These are phyloP conservation scores for Scomber colias DNA, from an alignment of 2,113 vertebrate genomes.

Conservation along the genomic window DNA sequence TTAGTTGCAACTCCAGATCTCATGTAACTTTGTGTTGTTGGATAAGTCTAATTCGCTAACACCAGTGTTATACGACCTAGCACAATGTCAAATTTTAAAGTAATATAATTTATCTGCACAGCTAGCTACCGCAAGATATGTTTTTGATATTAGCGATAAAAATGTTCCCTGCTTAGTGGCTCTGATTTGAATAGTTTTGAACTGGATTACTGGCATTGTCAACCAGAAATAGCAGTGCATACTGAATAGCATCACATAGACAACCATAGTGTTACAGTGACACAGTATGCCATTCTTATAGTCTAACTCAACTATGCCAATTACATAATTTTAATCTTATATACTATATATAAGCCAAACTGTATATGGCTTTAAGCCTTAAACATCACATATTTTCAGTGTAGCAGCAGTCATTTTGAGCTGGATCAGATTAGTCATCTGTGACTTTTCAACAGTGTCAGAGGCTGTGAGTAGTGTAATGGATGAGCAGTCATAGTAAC, in stretches of 20 bases:
- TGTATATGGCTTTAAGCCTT: slow-evolving; percentile 1
- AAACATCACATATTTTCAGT: slow-evolving; percentile 34
- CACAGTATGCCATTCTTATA: neutral
- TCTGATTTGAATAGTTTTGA: neutral
- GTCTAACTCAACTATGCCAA: neutral
- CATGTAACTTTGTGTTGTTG: too few species aligned
- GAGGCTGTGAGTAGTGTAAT: slow-evolving; percentile 53
- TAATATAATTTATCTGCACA: too few species aligned
- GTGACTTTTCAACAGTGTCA: slow-evolving; percentile 54
- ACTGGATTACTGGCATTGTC: neutral
- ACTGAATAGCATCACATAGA: too few species aligned
- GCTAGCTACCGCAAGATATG: too few species aligned
- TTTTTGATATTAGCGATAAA: too few species aligned
- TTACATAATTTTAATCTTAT: neutral
- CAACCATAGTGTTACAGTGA: neutral
- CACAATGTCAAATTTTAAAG: too few species aligned
- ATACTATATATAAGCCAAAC: too few species aligned
- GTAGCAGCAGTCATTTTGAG: slow-evolving; percentile 34
- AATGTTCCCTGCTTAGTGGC: neutral
- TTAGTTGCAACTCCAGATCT: too few species aligned
- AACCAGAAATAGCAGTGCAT: neutral
- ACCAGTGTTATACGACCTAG: too few species aligned
- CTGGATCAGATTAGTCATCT: slow-evolving; percentile 51
- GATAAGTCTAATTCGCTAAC: too few species aligned
- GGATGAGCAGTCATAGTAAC: slow-evolving; percentile 67